Percentiles rank a stretch among this genome's conserved stretches.
These are phyloP conservation scores for Okamejei kenojei DNA, from an alignment of 2,797 vertebrate species.

Conservation along the genomic window DNA sequence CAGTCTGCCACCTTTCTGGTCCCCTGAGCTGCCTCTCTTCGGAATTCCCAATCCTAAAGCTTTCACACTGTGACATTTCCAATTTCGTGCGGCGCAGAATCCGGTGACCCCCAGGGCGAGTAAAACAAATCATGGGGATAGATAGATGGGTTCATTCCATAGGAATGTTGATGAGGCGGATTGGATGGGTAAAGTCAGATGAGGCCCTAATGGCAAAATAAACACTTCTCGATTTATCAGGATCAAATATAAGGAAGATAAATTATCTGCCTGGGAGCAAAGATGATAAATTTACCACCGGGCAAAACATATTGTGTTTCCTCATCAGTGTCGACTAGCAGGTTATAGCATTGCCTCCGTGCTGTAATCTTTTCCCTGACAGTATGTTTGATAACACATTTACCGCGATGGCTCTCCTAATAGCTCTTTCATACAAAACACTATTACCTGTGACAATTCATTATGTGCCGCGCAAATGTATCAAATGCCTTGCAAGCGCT, in stretches of 20 bases:
- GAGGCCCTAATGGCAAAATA: conserved; percentile 50
- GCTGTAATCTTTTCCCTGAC: conserved; percentile 40
- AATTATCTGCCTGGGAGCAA: conserved; percentile 50
- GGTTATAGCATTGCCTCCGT: conserved; percentile 35
- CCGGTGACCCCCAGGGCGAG: neutral
- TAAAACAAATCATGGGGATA: neutral
- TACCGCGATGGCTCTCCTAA: conserved; percentile 37
- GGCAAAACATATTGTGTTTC: conserved; percentile 43
- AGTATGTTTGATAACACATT: conserved; percentile 41
- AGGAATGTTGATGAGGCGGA: conserved; percentile 30
- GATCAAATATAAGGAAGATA: conserved; percentile 51
- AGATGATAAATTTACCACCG: conserved; percentile 49
- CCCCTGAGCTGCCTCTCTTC: neutral
- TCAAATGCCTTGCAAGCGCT: neutral
- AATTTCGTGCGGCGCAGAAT: neutral
- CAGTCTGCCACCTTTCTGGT: neutral
- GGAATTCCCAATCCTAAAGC: neutral
- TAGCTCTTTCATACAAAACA: conserved; percentile 37
- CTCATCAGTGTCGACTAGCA: conserved; percentile 29
- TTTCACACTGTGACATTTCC: conserved; percentile 15
- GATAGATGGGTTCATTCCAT: neutral
- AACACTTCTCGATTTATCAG: conserved; percentile 49
- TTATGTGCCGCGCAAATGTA: conserved; percentile 37
- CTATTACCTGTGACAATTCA: conserved; percentile 40
- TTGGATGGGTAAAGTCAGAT: conserved; percentile 33